Evolutionary conservation across 2,888 invertebrate genomes (phyloP).

Genomic region (Heliconius charithonia): DNA sequence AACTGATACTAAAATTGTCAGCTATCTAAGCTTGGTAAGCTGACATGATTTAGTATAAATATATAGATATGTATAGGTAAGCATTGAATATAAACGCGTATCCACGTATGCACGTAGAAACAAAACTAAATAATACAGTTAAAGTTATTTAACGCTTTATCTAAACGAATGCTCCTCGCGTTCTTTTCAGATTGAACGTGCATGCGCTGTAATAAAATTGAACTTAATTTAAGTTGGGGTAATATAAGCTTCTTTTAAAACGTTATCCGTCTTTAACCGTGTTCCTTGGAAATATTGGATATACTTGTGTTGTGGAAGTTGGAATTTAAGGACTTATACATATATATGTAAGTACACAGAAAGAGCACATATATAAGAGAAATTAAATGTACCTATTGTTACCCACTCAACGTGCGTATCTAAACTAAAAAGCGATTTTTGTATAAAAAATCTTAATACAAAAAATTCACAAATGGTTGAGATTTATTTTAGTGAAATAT

Average conservation of each 20-base stretch:
- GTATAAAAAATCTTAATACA: no score
- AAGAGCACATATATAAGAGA: not conserved
- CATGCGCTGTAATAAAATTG: slow-evolving; percentile 25
- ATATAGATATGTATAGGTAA: no score
- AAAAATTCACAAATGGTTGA: not conserved
- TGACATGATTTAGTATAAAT: no score
- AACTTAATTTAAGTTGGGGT: slow-evolving; percentile 25
- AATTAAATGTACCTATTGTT: not conserved
- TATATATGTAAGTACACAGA: not conserved
- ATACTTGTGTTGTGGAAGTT: not conserved
- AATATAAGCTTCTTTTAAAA: slow-evolving; percentile 24
- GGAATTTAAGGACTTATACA: not conserved
- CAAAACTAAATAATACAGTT: slow-evolving; percentile 20
- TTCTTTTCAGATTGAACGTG: slow-evolving; percentile 25
- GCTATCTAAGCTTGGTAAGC: no score
- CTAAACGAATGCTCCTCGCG: slow-evolving; percentile 24
- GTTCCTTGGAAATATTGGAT: slow-evolving; percentile 16
- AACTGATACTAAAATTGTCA: no score
- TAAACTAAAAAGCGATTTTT: no score
- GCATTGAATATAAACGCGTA: no score
- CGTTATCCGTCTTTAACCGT: slow-evolving; percentile 5
- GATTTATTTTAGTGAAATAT: not conserved
- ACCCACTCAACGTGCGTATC: not conserved
- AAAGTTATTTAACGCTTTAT: slow-evolving; percentile 23
- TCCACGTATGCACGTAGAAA: not conserved